A percentile compares a stretch with the other conserved stretches of the same genome.
phyloP scores from a whole-genome alignment of 2,888 invertebrate genomes.

The Drosophila fungiperda region DNA sequence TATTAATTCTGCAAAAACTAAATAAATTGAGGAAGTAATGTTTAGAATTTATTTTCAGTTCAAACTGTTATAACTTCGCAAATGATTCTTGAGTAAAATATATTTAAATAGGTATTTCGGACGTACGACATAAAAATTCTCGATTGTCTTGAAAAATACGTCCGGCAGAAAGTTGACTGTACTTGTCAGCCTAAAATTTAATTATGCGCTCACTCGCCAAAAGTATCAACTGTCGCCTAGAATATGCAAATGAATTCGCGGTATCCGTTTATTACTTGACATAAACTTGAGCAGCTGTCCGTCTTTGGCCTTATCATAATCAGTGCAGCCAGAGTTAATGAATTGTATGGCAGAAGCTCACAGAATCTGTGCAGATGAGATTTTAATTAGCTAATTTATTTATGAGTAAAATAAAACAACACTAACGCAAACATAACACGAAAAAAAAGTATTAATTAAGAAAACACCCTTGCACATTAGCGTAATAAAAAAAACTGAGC shows the following conservation, averaged over 20 bases:
- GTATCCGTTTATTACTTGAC: conserved; percentile 62
- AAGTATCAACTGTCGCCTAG: conserved; percentile 35
- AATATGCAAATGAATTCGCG: conserved; percentile 65
- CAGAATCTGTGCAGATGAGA: conserved; percentile 19
- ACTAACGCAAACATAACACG: conserved; percentile 15
- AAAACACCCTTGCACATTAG: conserved; percentile 31
- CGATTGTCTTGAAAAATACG: too few species aligned
- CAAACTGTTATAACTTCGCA: too few species aligned
- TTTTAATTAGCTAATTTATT: conserved; percentile 24
- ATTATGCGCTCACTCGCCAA: conserved; percentile 61
- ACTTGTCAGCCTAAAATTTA: conserved; percentile 63
- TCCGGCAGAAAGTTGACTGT: conserved; percentile 30
- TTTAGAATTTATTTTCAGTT: too few species aligned
- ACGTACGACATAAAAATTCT: too few species aligned
- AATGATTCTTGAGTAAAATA: too few species aligned
- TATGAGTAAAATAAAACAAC: not conserved
- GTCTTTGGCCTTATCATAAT: conserved; percentile 25
- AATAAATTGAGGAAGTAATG: too few species aligned
- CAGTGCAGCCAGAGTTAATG: conserved; percentile 40
- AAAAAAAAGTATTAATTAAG: conserved; percentile 21
- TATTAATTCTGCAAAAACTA: too few species aligned
- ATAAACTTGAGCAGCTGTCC: conserved; percentile 50
- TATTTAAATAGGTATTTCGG: too few species aligned
- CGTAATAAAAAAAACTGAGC: conserved; percentile 57
- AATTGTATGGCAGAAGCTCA: conserved; percentile 39